These are phyloP conservation scores for Oreochromis spilurus DNA, from an alignment of 2,113 vertebrate genomes.

Conservation along the genomic window DNA sequence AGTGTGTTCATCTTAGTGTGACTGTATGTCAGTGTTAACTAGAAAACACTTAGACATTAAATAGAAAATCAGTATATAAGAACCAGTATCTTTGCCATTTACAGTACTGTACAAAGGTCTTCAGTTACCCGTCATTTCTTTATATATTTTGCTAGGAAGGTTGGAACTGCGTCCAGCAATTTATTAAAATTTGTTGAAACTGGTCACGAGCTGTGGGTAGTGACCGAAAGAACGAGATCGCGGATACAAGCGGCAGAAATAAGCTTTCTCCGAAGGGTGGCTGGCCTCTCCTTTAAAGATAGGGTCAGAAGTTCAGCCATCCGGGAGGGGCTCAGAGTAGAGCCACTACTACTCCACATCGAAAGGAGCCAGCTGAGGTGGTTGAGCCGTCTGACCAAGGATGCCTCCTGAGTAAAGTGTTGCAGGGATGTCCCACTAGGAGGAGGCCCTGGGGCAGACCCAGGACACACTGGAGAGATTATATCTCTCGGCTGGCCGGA, in stretches of 20 bases:
- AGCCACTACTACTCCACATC: rapidly evolving
- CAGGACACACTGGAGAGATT: not conserved
- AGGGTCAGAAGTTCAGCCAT: not conserved
- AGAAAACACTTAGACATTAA: not conserved
- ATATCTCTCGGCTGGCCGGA: too few species aligned
- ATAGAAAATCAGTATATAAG: not conserved
- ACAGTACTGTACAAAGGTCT: not conserved
- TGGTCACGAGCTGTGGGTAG: not conserved
- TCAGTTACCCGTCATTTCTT: not conserved
- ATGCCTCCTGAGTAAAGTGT: not conserved
- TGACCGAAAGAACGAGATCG: not conserved
- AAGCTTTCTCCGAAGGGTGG: not conserved
- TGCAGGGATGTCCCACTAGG: not conserved
- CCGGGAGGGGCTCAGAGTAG: not conserved
- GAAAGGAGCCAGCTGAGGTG: not conserved
- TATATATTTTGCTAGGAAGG: not conserved
- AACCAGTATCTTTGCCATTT: not conserved
- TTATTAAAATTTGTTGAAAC: not conserved
- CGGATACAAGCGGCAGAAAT: not conserved
- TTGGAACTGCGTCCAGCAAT: not conserved
- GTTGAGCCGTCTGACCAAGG: not conserved
- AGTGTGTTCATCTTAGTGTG: not conserved
- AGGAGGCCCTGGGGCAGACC: not conserved
- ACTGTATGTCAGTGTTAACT: not conserved
- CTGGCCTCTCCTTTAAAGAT: not conserved